Evolutionary conservation across 1,140 invertebrate genomes (phyloP).

Genomic region (Melanaphis sacchari): DNA sequence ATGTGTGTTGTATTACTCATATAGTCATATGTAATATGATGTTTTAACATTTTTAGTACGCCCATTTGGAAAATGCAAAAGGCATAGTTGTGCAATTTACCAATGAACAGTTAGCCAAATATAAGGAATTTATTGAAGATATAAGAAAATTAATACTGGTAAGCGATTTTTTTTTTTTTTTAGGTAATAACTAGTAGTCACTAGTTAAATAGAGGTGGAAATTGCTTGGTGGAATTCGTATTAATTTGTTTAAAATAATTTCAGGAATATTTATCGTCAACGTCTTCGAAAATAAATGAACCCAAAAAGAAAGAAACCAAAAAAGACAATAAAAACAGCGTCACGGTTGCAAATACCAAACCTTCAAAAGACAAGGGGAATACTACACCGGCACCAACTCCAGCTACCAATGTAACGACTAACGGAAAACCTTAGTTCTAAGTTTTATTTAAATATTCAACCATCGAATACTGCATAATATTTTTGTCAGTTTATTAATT

Average conservation of each 20-base stretch:
- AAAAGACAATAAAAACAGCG: neutral
- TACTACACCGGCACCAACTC: neutral
- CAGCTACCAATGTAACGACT: neutral
- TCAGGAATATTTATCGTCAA: neutral
- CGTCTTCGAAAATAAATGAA: neutral
- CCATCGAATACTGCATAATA: neutral
- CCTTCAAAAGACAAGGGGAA: neutral
- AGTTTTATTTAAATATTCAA: neutral
- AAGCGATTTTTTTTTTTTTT: too few relatives aligned
- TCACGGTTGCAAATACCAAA: neutral
- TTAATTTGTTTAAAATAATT: neutral
- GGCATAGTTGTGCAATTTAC: neutral
- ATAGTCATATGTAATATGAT: neutral
- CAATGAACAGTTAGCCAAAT: neutral
- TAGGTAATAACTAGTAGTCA: neutral
- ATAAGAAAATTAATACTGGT: neutral
- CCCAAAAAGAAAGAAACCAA: neutral
- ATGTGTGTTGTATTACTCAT: neutral
- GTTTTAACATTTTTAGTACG: neutral
- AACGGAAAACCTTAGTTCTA: neutral
- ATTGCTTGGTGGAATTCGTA: neutral
- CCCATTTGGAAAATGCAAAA: slow-evolving; percentile 23
- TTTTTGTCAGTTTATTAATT: neutral
- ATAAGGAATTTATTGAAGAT: neutral
- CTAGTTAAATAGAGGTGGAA: neutral